These are phyloP conservation scores for Sclerurus mexicanus DNA, from an alignment of 2,113 vertebrate genomes.

Conservation along the genomic window DNA sequence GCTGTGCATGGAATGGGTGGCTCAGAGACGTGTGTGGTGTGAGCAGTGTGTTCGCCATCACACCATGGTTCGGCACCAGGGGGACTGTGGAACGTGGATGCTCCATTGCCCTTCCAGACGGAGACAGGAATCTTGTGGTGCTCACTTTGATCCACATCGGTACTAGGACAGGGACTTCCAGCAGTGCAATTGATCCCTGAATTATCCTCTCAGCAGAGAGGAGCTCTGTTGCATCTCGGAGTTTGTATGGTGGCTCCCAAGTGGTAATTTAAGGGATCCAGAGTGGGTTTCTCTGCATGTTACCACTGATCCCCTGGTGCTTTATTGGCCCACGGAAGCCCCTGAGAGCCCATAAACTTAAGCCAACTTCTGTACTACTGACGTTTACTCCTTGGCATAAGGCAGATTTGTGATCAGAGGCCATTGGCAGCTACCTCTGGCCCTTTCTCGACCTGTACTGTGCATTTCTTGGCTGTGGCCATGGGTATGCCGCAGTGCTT, in stretches of 20 bases:
- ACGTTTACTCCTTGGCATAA: neutral
- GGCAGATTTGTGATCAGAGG: neutral
- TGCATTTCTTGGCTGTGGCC: neutral
- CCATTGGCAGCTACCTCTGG: neutral
- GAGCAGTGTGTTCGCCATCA: neutral
- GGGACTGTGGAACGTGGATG: accelerated
- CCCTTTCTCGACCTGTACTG: neutral
- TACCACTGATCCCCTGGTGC: neutral
- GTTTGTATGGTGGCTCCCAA: neutral
- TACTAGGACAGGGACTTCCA: neutral
- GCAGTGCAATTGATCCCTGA: neutral
- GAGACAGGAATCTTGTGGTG: neutral
- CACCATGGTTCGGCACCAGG: neutral
- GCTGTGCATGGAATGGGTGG: neutral
- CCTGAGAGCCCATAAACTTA: neutral
- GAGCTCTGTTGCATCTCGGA: neutral
- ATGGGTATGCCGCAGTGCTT: accelerated
- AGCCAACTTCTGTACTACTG: neutral
- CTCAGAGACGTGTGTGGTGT: neutral
- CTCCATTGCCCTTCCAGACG: neutral
- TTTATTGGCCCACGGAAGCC: neutral
- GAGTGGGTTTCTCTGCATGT: neutral
- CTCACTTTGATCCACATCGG: neutral
- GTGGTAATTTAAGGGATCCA: neutral
- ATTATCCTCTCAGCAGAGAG: neutral